Base-by-base conservation (phyloP, 2,113 vertebrate genomes). In the Regulus satrapa region DNA sequence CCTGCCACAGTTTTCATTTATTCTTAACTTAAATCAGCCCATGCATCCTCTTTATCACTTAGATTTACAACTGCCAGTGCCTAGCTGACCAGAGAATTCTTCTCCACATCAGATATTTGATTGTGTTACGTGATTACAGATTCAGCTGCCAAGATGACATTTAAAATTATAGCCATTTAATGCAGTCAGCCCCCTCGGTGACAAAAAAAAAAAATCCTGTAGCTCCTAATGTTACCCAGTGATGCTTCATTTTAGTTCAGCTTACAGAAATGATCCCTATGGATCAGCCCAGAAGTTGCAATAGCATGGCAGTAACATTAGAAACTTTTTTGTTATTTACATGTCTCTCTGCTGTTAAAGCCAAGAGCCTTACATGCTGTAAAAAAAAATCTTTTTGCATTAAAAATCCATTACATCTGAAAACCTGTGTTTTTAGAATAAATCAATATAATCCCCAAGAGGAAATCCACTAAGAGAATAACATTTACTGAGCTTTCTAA, bases 321-420 rank as follows among this genome's bases (percentile, higher is more conserved):
- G 38, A 83, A 90, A 84, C 36, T 86, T 67, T 36, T 61, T 45
- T 51, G 23, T 66, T 78, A 61, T 86, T 86, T 91, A 64, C 46
- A 49, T 14, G 55, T 13, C 40, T 81, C 41, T 81, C 88, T 72
- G 10, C 36, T 59, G 34, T 59, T 71, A 38, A 76, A 84, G 55
- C 17, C 49, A 69, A 79, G 56, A 78, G 40, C 23, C 54, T 80
- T 52, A 80, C 1, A 0, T n/a, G 34, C n/a, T 14, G 18, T 9
- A 20, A 13, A n/a, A 38, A 24, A 62, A 55, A 45, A 21, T 46
- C 21, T 21, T 43, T 46, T 36, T 76, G 49, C 18, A 95, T 66
- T 74, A 88, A 95, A 93, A 90, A 83, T 93, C 82, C 82, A 93
- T 89, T 84, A 71, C 85, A 84, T 73, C 29, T 88, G 31, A 81